Percentiles rank a stretch among this genome's conserved stretches.
Conservation (phyloP, 2,888 invertebrate genomes). For the Conus canariensis region DNA sequence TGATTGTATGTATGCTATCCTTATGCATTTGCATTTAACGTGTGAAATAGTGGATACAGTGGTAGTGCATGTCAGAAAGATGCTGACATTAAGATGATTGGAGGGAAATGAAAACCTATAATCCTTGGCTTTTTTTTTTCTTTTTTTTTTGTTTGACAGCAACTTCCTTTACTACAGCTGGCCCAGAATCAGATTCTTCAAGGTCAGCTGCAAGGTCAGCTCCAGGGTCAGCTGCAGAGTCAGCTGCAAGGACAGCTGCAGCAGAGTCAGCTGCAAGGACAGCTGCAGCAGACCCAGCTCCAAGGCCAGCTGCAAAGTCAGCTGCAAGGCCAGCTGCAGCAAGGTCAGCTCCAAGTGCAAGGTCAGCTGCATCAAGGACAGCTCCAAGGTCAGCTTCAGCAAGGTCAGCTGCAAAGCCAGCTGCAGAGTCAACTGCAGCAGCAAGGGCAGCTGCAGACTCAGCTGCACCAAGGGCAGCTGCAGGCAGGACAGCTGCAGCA, state of each 20-base stretch:
- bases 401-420: slow-evolving; percentile 63
- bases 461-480: slow-evolving; percentile 44
- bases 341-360: slow-evolving; percentile 77
- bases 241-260: slow-evolving; percentile 62
- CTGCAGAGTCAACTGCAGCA: slow-evolving; percentile 77
- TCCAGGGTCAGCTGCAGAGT: slow-evolving; percentile 83
- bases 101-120: no score
- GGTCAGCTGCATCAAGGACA: slow-evolving; percentile 43
- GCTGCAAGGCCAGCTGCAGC: slow-evolving; percentile 82
- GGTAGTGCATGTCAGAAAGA: no score
- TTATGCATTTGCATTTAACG: no score
- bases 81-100: no score
- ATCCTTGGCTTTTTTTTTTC: no score
- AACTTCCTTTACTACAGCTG: slow-evolving; percentile 38
- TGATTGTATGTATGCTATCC: no score
- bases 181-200: slow-evolving; percentile 55
- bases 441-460: slow-evolving; percentile 76
- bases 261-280: slow-evolving; percentile 83
- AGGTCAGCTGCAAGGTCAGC: slow-evolving; percentile 84
- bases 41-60: no score
- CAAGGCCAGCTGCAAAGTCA: slow-evolving; percentile 45
- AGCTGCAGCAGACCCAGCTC: slow-evolving; percentile 47
- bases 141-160: neutral
- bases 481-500: slow-evolving; percentile 75
- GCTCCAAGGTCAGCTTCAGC: slow-evolving; percentile 39